Conservation (phyloP, 1,140 invertebrate species). For the Tetramorium simillimum region DNA sequence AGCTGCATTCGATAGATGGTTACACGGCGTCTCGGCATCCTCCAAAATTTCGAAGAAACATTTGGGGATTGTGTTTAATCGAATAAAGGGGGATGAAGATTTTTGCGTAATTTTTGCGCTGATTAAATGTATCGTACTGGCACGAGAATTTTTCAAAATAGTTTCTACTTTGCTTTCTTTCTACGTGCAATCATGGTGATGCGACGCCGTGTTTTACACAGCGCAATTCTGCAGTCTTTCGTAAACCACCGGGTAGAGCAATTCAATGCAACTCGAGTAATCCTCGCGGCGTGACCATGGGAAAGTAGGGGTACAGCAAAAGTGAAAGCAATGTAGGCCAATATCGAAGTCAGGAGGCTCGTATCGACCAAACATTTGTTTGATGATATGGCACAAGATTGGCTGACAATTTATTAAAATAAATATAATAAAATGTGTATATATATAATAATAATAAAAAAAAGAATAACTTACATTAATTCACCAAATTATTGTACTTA, state of each 20-base stretch:
- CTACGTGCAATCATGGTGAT: conserved; percentile 13
- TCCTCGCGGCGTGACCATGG: conserved; percentile 69
- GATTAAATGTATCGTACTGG: not conserved
- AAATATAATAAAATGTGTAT: not conserved
- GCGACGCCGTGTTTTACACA: conserved; percentile 33
- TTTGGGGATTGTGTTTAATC: not conserved
- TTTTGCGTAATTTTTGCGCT: not conserved
- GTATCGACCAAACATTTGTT: conserved; percentile 51
- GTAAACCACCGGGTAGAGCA: conserved; percentile 38
- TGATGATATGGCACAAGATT: not conserved
- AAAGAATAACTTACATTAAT: not conserved
- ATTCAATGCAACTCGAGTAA: conserved; percentile 68
- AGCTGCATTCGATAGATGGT: conserved; percentile 27
- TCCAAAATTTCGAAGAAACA: not conserved
- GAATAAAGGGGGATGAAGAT: not conserved
- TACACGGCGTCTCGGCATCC: not conserved
- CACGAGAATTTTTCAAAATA: not conserved
- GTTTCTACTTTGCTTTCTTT: conserved; percentile 22
- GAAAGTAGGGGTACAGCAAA: conserved; percentile 71
- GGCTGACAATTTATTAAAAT: conserved; percentile 8
- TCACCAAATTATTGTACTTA: not conserved
- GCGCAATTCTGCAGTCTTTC: conserved; percentile 63
- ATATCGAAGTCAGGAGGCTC: conserved; percentile 60
- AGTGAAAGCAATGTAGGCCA: conserved; percentile 73
- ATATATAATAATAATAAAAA: not conserved